Evolutionary conservation across 2,888 invertebrate genomes (phyloP).

Genomic region (Schizaphis graminum): DNA sequence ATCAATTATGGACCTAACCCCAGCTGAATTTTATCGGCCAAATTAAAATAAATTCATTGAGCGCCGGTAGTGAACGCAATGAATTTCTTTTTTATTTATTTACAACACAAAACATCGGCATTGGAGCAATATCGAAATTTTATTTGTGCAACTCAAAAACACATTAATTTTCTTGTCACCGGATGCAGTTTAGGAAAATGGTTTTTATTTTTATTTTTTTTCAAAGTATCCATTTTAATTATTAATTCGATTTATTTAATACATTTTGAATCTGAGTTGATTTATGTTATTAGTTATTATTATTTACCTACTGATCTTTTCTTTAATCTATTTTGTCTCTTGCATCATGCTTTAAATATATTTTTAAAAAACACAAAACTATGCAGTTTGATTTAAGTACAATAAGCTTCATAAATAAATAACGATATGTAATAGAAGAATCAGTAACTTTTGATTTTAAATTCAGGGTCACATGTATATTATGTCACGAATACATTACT

Average conservation of each 20-base stretch:
- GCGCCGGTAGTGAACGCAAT: neutral
- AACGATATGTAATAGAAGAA: neutral
- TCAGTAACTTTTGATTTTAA: neutral
- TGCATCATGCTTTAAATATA: neutral
- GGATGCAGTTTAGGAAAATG: neutral
- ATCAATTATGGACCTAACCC: slow-evolving; percentile 42
- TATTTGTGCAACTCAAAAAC: neutral
- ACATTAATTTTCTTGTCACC: neutral
- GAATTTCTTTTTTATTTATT: slow-evolving; percentile 15
- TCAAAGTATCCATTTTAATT: neutral
- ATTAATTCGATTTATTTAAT: neutral
- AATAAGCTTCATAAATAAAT: neutral
- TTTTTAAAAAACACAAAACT: neutral
- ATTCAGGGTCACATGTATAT: neutral
- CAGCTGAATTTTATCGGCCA: slow-evolving; percentile 34
- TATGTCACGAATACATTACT: neutral
- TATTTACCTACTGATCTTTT: neutral
- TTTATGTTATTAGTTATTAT: neutral
- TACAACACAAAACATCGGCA: neutral
- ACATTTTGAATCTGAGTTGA: neutral
- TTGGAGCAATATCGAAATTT: neutral
- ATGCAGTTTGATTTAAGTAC: neutral
- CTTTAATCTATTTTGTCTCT: neutral
- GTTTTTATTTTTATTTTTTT: neutral
- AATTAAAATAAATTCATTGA: slow-evolving; percentile 43